Base-by-base conservation (phyloP, 1,140 invertebrate species). In the Nylanderia fulva region DNA sequence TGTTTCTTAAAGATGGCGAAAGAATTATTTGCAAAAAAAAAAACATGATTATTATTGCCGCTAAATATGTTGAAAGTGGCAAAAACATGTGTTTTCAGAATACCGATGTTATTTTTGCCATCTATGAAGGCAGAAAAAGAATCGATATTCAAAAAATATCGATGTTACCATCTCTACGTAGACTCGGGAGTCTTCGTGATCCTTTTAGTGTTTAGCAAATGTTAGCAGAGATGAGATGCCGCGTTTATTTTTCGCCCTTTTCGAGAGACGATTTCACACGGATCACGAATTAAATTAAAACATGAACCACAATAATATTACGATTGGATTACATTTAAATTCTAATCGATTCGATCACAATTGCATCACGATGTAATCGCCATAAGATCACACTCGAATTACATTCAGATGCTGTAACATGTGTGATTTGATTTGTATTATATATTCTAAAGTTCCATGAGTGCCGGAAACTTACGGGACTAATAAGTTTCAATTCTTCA, bases 241-340 rank as follows among this genome's bases (percentile, higher is more conserved):
- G 52, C 27, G 11, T 29, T 79, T 68, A 54, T 80, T 68, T 80
- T 69, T 79, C 15, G 9, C 45, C 29, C 33, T 66, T 79, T 36
- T 29, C n/a, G n/a, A n/a, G 42, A 29, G 8, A 52, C 52, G 39
- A 58, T 82, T 39, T 71, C 77, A 71, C 66, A 72, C 77, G n/a
- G 54, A 71, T 82, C 68, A 15, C 66, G n/a, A 82, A 72, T 77
- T n/a, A 7, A 15, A 71, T 72, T 82, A 29, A 71, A 54, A 76
- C n/a, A 13, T 8, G 6, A n/a, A 58, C 21, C 27, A 33, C 52
- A 71, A 56, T 36, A 7, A 15, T 15, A 29, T 69, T 27, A 29
- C 24, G 29, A 42, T 42, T 71, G 13, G 13, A 29, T 80, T 71
- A 42, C 24, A 71, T 5, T 69, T 29, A 11, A 11, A 80, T 71